Evolutionary conservation across 2,888 invertebrate genomes (phyloP), one percentile per base, ranked within the genome.

Genomic region (Aelia acuminata): DNA sequence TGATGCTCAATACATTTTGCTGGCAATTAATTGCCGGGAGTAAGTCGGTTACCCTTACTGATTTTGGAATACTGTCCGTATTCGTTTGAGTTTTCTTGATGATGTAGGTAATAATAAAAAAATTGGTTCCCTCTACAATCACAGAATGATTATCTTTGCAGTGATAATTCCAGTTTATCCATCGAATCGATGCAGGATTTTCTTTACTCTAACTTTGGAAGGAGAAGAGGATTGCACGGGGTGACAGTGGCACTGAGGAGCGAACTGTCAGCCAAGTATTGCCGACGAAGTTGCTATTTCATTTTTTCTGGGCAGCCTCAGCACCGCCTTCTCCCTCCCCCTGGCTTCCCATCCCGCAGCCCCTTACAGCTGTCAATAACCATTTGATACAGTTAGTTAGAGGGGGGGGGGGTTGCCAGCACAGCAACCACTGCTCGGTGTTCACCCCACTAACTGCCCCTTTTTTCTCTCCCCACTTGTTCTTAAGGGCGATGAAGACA

Each of bases 331-430:
- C n/a, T n/a, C 20, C 10, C 1, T n/a, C 5, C 8, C 22, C 39
- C 35, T 39, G 5, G 0, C 75, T 39, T 13, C 39, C 2, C 20
- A 10, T 7, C 8, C 26, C 18, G 35, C n/a, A n/a, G n/a, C n/a
- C n/a, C n/a, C n/a, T n/a, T n/a, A n/a, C n/a, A n/a, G n/a, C 7
- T 80, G 80, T 80, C 80, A 80, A 80, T 80, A 43, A 43, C 80
- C 43, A 80, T 80, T 80, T 80, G 80, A 80, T 80, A 80, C 43
- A 80, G 80, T 80, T 80, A 80, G 80, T 80, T 80, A 80, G 80
- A n/a, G 43, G 47, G 31, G 22, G 15, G 31, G 39, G 75, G 18
- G 35, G 31, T 3, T 43, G 80, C 43, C 80, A 47, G 43, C 43
- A 13, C 80, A 80, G 80, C 80, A 80, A 35, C 43, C 80, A 47